A percentile compares a stretch with the other conserved stretches of the same genome.
Conservation (phyloP, 1,140 invertebrate species). For the Drosophila seguyi region DNA sequence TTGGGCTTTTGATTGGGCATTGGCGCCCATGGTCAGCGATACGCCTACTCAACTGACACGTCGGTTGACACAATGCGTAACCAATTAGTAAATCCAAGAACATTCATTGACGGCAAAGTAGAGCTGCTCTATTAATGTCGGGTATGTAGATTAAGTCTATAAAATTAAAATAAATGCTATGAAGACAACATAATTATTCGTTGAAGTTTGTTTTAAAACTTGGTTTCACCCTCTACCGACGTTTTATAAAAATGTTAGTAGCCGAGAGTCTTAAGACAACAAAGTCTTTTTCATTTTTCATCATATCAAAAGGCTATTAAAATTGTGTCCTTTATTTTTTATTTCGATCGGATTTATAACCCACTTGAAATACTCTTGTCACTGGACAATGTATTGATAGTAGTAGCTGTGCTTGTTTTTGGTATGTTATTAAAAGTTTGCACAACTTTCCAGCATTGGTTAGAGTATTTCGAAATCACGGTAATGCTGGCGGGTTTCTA, state of each 20-base stretch:
- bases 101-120: neutral
- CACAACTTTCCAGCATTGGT: neutral
- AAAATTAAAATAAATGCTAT: neutral
- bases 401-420: neutral
- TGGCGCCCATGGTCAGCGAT: neutral
- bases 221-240: neutral
- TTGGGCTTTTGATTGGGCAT: slow-evolving; percentile 3
- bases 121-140: neutral
- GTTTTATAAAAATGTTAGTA: no score
- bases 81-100: slow-evolving; percentile 35
- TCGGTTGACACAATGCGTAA: slow-evolving; percentile 26
- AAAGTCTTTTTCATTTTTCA: no score
- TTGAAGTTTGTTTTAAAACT: neutral
- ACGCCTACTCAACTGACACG: slow-evolving; percentile 2
- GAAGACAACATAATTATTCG: neutral
- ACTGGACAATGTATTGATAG: no score
- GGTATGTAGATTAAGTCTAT: slow-evolving; percentile 3
- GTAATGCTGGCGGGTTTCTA: neutral
- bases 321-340: neutral
- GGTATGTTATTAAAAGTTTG: neutral
- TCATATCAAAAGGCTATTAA: neutral
- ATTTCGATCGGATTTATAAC: no score
- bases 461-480: slow-evolving; percentile 12
- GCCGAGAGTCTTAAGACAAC: neutral
- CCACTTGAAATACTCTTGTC: no score